A percentile compares a stretch with the other conserved stretches of the same genome.
These are phyloP conservation scores for Plecturocebus donacophilus DNA, from an alignment of 2,113 vertebrate species.

Conservation along the genomic window DNA sequence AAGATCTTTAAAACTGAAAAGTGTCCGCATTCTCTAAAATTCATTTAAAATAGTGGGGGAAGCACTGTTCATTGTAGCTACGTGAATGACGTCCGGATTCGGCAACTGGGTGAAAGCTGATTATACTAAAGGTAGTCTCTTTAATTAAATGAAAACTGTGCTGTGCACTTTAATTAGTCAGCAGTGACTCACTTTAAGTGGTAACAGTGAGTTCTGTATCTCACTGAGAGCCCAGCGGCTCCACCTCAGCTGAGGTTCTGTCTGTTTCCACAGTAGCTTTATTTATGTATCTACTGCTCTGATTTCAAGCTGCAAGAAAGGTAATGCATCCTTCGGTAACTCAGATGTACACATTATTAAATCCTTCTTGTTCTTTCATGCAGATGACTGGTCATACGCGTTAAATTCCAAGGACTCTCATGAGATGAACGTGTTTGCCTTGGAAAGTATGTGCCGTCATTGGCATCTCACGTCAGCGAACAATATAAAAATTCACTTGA, in stretches of 20 bases:
- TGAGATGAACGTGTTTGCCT: background rate
- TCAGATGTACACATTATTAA: background rate
- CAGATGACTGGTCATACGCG: background rate
- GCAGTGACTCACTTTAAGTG: constrained; percentile 61
- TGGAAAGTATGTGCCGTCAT: background rate
- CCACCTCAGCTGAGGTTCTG: background rate
- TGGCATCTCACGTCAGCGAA: background rate
- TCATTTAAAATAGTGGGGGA: constrained; percentile 47
- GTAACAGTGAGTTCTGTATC: constrained; percentile 32
- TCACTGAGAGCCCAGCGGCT: constrained; percentile 19
- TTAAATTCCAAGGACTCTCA: background rate
- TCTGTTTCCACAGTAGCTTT: background rate
- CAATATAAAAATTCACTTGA: constrained; percentile 8
- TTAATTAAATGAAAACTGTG: constrained; percentile 72
- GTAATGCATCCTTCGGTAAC: background rate
- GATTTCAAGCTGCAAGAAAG: background rate
- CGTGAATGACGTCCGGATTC: constrained; percentile 50
- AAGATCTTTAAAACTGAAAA: constrained; percentile 56
- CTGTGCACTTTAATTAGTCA: constrained; percentile 66
- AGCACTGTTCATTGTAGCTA: constrained; percentile 57
- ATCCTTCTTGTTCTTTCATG: background rate
- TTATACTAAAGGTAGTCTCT: constrained; percentile 62
- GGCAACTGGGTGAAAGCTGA: constrained; percentile 62
- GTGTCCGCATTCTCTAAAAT: constrained; percentile 49
- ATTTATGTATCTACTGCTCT: background rate